Evolutionary conservation across 2,797 vertebrate genomes (phyloP), one percentile per base, ranked within the genome.

Genomic region (Halcyon leucocephala): DNA sequence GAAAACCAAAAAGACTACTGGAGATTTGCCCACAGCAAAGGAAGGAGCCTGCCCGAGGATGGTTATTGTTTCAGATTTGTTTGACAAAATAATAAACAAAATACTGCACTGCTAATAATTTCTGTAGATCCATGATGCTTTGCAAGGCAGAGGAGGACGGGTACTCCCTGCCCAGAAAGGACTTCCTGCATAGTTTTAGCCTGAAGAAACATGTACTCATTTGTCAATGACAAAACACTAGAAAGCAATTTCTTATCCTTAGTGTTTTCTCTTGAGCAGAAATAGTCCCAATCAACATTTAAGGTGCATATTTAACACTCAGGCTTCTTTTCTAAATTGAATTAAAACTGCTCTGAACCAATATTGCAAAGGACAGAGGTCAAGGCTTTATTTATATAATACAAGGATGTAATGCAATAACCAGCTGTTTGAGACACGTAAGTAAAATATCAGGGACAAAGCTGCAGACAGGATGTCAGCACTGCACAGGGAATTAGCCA

Each of bases 381-480:
- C 94, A 87, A 80, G 81, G 81, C 41, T 94, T 87, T 93, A 89
- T 95, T 97, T 95, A 85, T 95, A 78, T 94, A 96, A 95, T 65
- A 92, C 88, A n/a, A 96, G 91, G 95, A 96, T 96, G 54, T 97
- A 97, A 97, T 95, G 88, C 78, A 95, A 93, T 94, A 94, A 97
- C 93, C 94, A 19, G 90, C 91, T 97, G 95, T 37, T 74, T 46
- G 64, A 92, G 71, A 67, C 90, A 94, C 88, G 93, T 88, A 82
- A 96, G 77, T 81, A 42, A 60, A 55, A 81, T 82, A 58, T 60
- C 73, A 52, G 89, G 93, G 80, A 96, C 91, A 96, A 95, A 97
- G 78, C 87, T 93, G 86, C 88, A 93, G 96, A 79, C 93, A 97
- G 96, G 95, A 95, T 95, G 95, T 89, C 91, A 96, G 93, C 51